Percentiles rank a stretch among this genome's conserved stretches.
Evolutionary conservation across 2,113 vertebrate species (phyloP).

Genomic region (Sphaerodactylus townsendi): DNA sequence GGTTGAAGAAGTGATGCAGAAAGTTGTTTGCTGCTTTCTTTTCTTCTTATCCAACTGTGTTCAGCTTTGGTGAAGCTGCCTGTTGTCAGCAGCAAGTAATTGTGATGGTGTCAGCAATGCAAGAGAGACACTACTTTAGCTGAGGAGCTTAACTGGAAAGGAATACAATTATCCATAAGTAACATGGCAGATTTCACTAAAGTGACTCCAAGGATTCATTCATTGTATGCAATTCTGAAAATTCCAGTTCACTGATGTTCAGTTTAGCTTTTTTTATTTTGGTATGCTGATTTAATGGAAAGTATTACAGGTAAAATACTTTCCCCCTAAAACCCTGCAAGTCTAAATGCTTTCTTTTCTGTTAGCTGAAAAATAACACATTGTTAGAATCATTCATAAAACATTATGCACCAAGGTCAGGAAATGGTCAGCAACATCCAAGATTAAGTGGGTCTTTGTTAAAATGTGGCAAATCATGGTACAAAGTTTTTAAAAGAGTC

Average conservation of each 20-base stretch:
- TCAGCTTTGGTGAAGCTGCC: background rate
- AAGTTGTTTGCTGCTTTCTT: background rate
- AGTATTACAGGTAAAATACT: background rate
- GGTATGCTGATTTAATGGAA: background rate
- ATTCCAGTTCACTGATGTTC: background rate
- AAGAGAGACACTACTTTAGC: constrained; percentile 7
- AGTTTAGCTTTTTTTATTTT: constrained; percentile 21
- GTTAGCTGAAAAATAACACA: background rate
- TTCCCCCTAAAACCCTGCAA: background rate
- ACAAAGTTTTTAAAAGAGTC: background rate
- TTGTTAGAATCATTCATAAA: background rate
- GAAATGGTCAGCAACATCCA: no score
- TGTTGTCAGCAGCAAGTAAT: background rate
- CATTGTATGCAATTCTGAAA: background rate
- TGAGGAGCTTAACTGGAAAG: constrained; percentile 15
- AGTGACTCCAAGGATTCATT: constrained; percentile 28
- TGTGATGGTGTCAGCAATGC: constrained; percentile 7
- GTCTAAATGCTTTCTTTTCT: background rate
- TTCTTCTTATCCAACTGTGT: background rate
- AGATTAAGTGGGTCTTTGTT: background rate
- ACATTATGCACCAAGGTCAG: no score
- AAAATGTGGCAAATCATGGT: background rate
- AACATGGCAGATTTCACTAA: background rate
- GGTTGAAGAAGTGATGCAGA: constrained; percentile 28
- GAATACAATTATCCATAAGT: constrained; percentile 30